Evolutionary conservation across 2,888 invertebrate genomes (phyloP).

Genomic region (Gortyna flavago): DNA sequence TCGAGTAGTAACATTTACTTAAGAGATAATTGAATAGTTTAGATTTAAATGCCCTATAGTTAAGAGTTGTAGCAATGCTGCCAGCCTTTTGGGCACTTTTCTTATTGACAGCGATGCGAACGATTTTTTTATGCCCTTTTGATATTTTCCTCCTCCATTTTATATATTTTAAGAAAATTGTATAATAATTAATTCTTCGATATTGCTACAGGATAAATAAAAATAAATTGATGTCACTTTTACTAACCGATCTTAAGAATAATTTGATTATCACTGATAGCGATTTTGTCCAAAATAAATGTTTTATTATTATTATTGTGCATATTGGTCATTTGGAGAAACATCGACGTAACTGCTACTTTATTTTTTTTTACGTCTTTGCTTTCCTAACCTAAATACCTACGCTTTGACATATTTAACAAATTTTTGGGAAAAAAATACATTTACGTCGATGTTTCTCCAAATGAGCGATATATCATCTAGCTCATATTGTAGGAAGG

Average conservation of each 20-base stretch:
- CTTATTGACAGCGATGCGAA: background rate
- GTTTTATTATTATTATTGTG: background rate
- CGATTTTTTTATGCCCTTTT: background rate
- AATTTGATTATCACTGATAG: background rate
- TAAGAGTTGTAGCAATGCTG: too few species aligned
- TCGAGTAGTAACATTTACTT: too few species aligned
- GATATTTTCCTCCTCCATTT: background rate
- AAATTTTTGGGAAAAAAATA: too few species aligned
- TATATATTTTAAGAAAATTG: background rate
- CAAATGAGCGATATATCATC: too few species aligned
- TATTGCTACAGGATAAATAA: background rate
- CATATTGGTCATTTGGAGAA: too few species aligned
- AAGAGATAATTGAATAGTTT: too few species aligned
- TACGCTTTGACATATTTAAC: too few species aligned
- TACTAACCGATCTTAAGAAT: background rate
- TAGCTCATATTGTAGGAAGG: slow-evolving; percentile 26
- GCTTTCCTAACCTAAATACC: too few species aligned
- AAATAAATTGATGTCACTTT: background rate
- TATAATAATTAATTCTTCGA: background rate
- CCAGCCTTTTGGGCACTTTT: background rate
- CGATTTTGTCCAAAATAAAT: background rate
- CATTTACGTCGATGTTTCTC: too few species aligned
- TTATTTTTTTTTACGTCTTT: too few species aligned
- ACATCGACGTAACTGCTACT: too few species aligned
- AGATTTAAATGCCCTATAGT: too few species aligned